These are phyloP conservation scores for Ferrisia virgata DNA, from an alignment of 2,888 invertebrate species.

Conservation along the genomic window DNA sequence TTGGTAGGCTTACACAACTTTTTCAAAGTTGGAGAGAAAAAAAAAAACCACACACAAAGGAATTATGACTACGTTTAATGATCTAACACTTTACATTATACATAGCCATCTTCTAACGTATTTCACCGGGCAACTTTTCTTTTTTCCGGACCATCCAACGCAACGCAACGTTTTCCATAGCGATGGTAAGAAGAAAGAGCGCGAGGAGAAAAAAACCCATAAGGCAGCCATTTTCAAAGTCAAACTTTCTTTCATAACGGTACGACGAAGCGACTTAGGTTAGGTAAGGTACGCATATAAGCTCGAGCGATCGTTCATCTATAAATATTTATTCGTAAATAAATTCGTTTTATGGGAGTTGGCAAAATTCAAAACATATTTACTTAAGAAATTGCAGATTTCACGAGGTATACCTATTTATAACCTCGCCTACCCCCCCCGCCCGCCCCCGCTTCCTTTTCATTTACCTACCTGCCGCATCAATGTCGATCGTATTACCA, in stretches of 20 bases:
- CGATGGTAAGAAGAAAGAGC: neutral
- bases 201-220: neutral
- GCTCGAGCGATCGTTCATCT: neutral
- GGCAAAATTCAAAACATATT: slow-evolving; percentile 16
- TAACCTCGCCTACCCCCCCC: too few species aligned
- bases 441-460: too few species aligned
- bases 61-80: slow-evolving; percentile 25
- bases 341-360: slow-evolving; percentile 24
- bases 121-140: neutral
- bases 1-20: neutral
- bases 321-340: slow-evolving; percentile 26
- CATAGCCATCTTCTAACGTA: neutral
- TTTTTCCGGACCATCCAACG: too few species aligned
- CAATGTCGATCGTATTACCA: neutral
- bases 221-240: neutral
- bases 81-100: neutral
- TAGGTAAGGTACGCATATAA: neutral
- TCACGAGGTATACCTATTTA: neutral
- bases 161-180: too few species aligned
- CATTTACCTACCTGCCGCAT: neutral
- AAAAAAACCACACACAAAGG: neutral
- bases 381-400: slow-evolving; percentile 12
- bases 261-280: too few species aligned
- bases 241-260: neutral
- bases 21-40: neutral